Conservation (phyloP, 2,797 vertebrate species). For the Pagetopsis macropterus region DNA sequence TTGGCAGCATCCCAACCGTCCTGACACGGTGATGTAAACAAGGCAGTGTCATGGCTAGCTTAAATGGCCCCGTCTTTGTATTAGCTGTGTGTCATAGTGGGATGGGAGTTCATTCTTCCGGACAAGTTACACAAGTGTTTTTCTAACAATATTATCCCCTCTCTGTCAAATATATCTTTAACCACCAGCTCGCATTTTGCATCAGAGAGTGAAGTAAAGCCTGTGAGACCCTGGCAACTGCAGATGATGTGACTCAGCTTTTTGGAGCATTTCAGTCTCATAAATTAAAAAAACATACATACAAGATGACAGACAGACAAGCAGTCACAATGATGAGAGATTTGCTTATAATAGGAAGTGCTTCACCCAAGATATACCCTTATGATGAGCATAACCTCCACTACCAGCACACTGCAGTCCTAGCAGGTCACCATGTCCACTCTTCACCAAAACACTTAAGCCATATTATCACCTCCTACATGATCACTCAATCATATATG, state of each 20-base stretch:
- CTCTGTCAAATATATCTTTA: neutral
- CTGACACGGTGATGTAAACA: slow-evolving; percentile 71
- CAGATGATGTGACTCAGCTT: slow-evolving; percentile 74
- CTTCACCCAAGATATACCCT: neutral
- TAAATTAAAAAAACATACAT: neutral
- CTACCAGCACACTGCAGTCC: neutral
- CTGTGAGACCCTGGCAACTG: slow-evolving; percentile 22
- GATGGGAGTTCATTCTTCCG: neutral
- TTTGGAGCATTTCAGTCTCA: slow-evolving; percentile 29
- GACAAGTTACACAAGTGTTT: neutral
- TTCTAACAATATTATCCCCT: neutral
- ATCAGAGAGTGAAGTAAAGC: slow-evolving; percentile 38
- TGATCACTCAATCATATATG: neutral
- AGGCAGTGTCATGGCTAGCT: slow-evolving; percentile 41
- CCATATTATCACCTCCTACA: neutral
- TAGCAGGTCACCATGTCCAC: neutral
- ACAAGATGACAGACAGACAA: neutral
- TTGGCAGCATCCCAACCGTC: slow-evolving; percentile 28
- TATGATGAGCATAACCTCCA: neutral
- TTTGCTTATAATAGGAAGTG: neutral
- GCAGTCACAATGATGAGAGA: neutral
- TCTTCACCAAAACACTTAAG: neutral
- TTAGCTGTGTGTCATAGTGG: neutral
- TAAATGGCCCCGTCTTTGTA: slow-evolving; percentile 25
- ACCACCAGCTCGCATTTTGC: slow-evolving; percentile 13